A percentile compares a stretch with the other conserved stretches of the same genome.
Evolutionary conservation across 2,113 vertebrate species (phyloP).

Genomic region (Grammomys dolichurus): DNA sequence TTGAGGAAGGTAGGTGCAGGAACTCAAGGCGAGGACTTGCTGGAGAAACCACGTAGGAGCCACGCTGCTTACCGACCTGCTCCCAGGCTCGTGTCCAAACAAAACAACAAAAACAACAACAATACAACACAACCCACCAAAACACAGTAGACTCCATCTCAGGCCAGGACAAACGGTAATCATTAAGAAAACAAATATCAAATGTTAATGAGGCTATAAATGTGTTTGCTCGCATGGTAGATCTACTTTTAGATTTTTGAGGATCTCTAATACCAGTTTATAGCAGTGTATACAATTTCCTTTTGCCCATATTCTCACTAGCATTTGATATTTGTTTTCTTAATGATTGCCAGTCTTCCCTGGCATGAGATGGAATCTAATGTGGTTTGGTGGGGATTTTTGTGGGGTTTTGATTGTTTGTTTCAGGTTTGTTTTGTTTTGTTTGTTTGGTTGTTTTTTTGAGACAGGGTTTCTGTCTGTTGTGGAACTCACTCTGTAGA

Average conservation of each 20-base stretch:
- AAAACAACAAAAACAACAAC: too few relatives aligned
- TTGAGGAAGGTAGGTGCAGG: neutral
- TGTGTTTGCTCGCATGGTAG: neutral
- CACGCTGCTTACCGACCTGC: neutral
- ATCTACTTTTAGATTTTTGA: neutral
- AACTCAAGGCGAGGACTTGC: neutral
- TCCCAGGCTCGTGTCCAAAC: neutral
- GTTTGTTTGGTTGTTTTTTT: neutral
- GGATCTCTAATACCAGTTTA: neutral
- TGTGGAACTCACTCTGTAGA: neutral
- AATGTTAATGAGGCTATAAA: neutral
- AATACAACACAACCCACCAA: neutral
- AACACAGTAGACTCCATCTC: neutral
- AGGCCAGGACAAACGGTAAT: neutral
- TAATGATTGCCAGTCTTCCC: neutral
- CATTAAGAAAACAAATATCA: neutral
- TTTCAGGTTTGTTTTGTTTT: neutral
- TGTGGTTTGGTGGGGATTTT: neutral
- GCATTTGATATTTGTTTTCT: neutral
- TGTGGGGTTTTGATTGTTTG: neutral
- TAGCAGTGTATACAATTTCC: neutral
- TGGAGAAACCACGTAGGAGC: neutral
- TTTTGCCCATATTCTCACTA: neutral
- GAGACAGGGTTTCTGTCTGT: neutral
- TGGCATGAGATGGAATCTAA: neutral